These are phyloP conservation scores for Diplosoma virens DNA, from an alignment of 23 tunicate genomes.

Conservation along the genomic window DNA sequence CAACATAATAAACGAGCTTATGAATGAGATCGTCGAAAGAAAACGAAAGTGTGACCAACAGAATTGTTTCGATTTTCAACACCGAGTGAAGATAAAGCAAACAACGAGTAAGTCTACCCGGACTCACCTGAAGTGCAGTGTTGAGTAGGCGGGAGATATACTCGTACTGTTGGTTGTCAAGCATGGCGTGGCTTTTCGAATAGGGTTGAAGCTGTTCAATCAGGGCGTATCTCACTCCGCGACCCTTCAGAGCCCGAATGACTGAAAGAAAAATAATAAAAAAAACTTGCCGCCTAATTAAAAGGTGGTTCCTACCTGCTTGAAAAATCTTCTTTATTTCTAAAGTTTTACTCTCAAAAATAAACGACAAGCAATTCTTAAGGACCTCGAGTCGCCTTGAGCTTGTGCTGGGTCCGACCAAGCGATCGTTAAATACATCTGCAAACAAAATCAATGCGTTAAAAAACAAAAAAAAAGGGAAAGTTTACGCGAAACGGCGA, in stretches of 20 bases:
- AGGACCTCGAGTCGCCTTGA: conserved; percentile 75
- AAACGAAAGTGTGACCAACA: too few species aligned
- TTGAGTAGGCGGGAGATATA: conserved; percentile 84
- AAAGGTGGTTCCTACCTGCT: conserved; percentile 62
- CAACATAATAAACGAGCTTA: too few species aligned
- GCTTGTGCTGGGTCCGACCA: not conserved
- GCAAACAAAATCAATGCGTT: too few species aligned
- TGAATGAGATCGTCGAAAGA: too few species aligned
- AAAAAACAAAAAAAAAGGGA: too few species aligned
- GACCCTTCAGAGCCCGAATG: conserved; percentile 73
- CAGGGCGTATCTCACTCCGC: conserved; percentile 53
- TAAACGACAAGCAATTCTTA: conserved; percentile 70
- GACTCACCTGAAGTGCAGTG: conserved; percentile 57
- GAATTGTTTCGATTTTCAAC: too few species aligned
- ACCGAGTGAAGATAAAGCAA: too few species aligned
- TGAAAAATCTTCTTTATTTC: conserved; percentile 91
- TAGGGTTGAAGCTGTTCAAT: conserved; percentile 40
- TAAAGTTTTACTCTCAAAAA: conserved; percentile 83
- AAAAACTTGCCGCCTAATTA: too few species aligned
- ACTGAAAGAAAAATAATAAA: conserved; percentile 37
- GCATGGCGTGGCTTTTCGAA: conserved; percentile 59
- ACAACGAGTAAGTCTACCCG: too few species aligned
- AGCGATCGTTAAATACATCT: not conserved
- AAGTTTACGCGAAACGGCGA: too few species aligned
- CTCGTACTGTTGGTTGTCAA: conserved; percentile 91